phyloP scores from a whole-genome alignment of 1,140 invertebrate species.

The Luehdorfia chinensis region DNA sequence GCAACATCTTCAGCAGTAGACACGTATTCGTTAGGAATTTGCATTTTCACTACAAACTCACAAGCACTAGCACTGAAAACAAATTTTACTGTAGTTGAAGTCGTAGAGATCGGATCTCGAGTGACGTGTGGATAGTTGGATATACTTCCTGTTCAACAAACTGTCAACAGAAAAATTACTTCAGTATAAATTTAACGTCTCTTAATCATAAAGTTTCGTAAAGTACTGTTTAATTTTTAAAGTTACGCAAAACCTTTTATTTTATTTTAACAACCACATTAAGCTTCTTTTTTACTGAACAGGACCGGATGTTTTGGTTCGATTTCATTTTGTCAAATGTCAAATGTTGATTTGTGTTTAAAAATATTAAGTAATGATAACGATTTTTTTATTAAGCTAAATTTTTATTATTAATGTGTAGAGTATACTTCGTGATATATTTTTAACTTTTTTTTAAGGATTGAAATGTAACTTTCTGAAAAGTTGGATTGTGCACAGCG shows the following conservation, averaged over 20 bases:
- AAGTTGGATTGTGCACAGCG: no score
- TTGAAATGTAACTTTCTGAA: no score
- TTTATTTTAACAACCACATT: no score
- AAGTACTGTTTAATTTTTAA: no score
- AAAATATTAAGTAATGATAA: no score
- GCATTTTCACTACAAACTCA: constrained; percentile 79
- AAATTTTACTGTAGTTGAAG: constrained; percentile 55
- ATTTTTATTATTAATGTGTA: no score
- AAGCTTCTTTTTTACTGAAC: not conserved
- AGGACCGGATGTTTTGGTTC: constrained; percentile 38
- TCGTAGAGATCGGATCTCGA: constrained; percentile 38
- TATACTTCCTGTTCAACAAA: constrained; percentile 53
- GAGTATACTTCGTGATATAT: no score
- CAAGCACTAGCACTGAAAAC: constrained; percentile 55
- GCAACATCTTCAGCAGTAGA: constrained; percentile 95
- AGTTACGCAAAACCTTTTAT: no score
- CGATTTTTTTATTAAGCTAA: no score
- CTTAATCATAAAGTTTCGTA: no score
- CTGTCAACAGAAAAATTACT: constrained; percentile 10
- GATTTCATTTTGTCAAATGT: not conserved
- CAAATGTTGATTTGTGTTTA: not conserved
- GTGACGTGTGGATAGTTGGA: constrained; percentile 74
- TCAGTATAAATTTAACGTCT: not conserved
- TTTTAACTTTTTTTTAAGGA: no score
- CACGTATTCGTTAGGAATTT: constrained; percentile 91